Conservation (phyloP, 2,797 vertebrate species). For the Eleutherodactylus coqui region DNA sequence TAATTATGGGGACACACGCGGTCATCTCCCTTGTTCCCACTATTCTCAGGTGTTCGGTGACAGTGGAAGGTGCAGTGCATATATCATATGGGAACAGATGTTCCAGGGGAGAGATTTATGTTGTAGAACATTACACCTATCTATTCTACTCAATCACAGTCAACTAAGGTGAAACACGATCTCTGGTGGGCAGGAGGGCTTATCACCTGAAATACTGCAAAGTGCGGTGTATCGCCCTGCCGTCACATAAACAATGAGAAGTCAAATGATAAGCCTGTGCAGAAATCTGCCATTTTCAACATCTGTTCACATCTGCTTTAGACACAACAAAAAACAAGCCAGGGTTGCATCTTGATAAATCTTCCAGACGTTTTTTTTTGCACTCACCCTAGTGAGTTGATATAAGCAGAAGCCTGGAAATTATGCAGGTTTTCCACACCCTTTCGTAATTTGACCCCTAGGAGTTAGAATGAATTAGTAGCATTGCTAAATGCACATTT, state of each 20-base stretch:
- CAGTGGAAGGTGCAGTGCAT: constrained; percentile 11
- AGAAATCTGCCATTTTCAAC: constrained; percentile 53
- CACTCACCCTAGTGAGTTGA: constrained; percentile 51
- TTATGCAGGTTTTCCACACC: constrained; percentile 51
- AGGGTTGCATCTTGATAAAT: constrained; percentile 45
- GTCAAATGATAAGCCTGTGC: constrained; percentile 23
- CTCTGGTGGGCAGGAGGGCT: not conserved
- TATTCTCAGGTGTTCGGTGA: constrained; percentile 31
- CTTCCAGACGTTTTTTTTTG: constrained; percentile 37
- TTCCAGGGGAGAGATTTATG: constrained; percentile 39
- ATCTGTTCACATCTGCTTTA: constrained; percentile 54
- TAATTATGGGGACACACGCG: not conserved
- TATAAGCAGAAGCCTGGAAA: constrained; percentile 48
- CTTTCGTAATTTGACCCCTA: constrained; percentile 51
- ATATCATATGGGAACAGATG: constrained; percentile 46
- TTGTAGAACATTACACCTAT: constrained; percentile 27
- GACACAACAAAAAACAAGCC: constrained; percentile 39
- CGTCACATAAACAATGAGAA: constrained; percentile 44
- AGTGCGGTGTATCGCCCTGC: not conserved
- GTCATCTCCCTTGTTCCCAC: not conserved
- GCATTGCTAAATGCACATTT: constrained; percentile 56
- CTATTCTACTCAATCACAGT: constrained; percentile 19
- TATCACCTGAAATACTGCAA: constrained; percentile 23
- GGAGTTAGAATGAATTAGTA: constrained; percentile 58
- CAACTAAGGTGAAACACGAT: constrained; percentile 10